phyloP scores from a whole-genome alignment of 2,797 vertebrate genomes.

The Sebastes alutus region DNA sequence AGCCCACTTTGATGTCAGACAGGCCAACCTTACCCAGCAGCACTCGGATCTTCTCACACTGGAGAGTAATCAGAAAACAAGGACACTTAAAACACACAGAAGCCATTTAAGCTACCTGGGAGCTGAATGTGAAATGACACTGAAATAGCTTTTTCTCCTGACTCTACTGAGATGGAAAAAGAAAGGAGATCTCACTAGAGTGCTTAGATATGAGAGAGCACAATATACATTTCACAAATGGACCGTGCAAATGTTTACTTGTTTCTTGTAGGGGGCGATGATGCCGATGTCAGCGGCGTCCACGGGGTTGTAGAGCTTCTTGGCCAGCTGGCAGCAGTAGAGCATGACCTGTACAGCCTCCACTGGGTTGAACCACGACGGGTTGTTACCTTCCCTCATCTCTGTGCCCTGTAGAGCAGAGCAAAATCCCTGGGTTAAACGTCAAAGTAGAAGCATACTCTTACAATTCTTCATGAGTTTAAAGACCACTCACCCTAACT shows the following conservation, averaged over 20 bases:
- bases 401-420: slow-evolving; percentile 85
- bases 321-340: slow-evolving; percentile 92
- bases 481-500: slow-evolving; percentile 83
- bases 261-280: slow-evolving; percentile 94
- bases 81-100: neutral
- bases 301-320: slow-evolving; percentile 84
- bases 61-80: slow-evolving; percentile 4
- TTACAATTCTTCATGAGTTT: too few species aligned
- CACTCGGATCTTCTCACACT: slow-evolving; percentile 93
- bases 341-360: slow-evolving; percentile 95
- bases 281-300: slow-evolving; percentile 87
- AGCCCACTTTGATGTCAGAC: slow-evolving; percentile 92
- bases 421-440: neutral
- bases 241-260: slow-evolving; percentile 76
- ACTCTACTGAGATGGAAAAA: neutral
- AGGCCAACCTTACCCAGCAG: slow-evolving; percentile 89
- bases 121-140: neutral
- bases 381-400: slow-evolving; percentile 90
- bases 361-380: slow-evolving; percentile 94
- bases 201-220: neutral
- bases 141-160: neutral
- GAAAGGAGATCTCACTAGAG: neutral
- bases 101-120: neutral
- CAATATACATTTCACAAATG: neutral
- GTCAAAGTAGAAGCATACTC: too few species aligned